A percentile compares a stretch with the other conserved stretches of the same genome.
Conservation (phyloP, 1,140 invertebrate species). For the Anthonomus grandis region DNA sequence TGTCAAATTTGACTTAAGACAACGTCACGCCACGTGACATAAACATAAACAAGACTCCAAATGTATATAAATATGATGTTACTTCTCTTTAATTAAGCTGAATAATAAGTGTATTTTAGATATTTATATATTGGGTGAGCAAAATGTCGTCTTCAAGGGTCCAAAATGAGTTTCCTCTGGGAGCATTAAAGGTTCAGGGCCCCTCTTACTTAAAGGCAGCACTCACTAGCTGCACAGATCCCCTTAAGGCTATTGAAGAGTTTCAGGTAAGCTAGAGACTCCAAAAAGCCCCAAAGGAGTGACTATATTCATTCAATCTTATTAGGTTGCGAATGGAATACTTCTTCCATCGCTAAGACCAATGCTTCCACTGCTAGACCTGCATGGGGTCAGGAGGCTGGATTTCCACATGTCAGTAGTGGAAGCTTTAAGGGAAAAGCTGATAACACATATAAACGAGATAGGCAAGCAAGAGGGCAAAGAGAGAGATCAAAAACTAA, state of each 20-base stretch:
- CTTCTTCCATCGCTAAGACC: slow-evolving; percentile 87
- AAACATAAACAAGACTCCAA: too few relatives aligned
- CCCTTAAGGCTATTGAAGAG: slow-evolving; percentile 93
- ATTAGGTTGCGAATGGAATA: slow-evolving; percentile 86
- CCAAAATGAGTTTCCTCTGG: slow-evolving; percentile 55
- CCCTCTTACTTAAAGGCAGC: slow-evolving; percentile 85
- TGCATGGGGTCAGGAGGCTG: slow-evolving; percentile 85
- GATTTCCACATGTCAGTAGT: slow-evolving; percentile 95
- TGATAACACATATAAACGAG: slow-evolving; percentile 85
- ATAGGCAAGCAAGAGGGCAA: slow-evolving; percentile 72
- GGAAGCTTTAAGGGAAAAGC: slow-evolving; percentile 87
- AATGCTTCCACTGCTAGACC: slow-evolving; percentile 90
- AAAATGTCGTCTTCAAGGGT: slow-evolving; percentile 17
- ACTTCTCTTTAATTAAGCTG: too few relatives aligned
- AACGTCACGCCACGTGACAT: too few relatives aligned
- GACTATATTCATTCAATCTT: background rate
- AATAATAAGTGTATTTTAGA: too few relatives aligned
- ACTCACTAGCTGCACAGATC: slow-evolving; percentile 93
- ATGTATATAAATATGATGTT: too few relatives aligned
- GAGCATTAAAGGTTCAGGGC: slow-evolving; percentile 90
- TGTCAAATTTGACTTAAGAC: too few relatives aligned
- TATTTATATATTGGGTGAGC: too few relatives aligned
- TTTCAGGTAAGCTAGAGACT: slow-evolving; percentile 71
- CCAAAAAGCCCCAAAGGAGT: background rate
- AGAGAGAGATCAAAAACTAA: slow-evolving; percentile 82